Conservation (phyloP, 2,888 invertebrate genomes). For the Hypena proboscidalis region DNA sequence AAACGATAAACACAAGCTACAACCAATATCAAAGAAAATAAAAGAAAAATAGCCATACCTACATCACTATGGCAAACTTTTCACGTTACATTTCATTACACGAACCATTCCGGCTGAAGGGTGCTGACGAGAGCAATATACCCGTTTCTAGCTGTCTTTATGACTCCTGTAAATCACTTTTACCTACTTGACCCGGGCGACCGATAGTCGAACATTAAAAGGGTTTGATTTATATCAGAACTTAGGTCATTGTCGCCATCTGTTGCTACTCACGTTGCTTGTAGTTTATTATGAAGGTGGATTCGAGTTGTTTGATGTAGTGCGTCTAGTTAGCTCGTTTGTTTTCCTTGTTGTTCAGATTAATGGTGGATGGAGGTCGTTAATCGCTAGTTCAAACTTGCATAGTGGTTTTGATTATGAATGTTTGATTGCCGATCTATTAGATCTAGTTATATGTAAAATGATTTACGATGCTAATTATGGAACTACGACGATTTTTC, state of each 20-base stretch:
- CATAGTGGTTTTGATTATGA: conserved; percentile 2
- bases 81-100: conserved; percentile 61
- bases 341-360: conserved; percentile 29
- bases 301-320: conserved; percentile 55
- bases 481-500: no score
- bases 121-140: conserved; percentile 73
- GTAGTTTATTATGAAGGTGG: conserved; percentile 76
- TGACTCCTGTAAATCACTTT: conserved; percentile 76
- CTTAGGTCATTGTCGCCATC: conserved; percentile 80
- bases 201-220: conserved; percentile 79
- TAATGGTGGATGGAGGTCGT: conserved; percentile 24
- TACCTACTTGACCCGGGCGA: conserved; percentile 78
- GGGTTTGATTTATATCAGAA: conserved; percentile 82
- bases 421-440: no score
- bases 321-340: conserved; percentile 34
- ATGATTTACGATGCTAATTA: no score
- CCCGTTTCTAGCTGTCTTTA: conserved; percentile 74
- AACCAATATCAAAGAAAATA: conserved; percentile 15
- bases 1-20: conserved; percentile 13
- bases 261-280: conserved; percentile 69
- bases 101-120: conserved; percentile 56
- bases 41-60: conserved; percentile 24
- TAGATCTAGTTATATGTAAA: no score
- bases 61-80: conserved; percentile 38
- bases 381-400: not conserved